These are phyloP conservation scores for Virgularia gustaviana DNA, from an alignment of 92 coral and sea anemone genomes.

Conservation along the genomic window DNA sequence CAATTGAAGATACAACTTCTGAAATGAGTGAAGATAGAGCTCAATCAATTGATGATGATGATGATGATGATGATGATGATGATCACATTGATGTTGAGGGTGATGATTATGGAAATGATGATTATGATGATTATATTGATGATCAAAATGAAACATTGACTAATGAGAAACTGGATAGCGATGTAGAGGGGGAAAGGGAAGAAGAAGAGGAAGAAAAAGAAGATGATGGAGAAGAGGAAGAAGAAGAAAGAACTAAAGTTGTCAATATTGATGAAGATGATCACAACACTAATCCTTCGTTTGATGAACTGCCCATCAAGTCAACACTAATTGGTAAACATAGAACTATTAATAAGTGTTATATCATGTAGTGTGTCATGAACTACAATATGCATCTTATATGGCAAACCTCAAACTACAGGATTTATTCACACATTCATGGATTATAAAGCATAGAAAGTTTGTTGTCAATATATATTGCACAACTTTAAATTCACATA, in stretches of 20 bases:
- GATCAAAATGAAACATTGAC: constrained; percentile 37
- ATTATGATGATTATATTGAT: too few species aligned
- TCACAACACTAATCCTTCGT: constrained; percentile 16
- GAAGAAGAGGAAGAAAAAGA: background rate
- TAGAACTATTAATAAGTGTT: too few species aligned
- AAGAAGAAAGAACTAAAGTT: background rate
- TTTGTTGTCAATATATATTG: too few species aligned
- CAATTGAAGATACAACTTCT: constrained; percentile 72
- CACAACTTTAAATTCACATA: too few species aligned
- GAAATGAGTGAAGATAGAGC: constrained; percentile 47
- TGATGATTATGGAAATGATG: constrained; percentile 15
- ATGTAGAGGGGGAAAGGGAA: background rate
- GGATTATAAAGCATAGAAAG: too few species aligned
- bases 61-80: constrained; percentile 30
- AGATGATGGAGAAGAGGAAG: background rate
- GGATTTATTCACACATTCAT: too few species aligned
- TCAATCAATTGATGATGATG: background rate
- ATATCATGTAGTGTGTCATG: too few species aligned
- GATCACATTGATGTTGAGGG: constrained; percentile 19
- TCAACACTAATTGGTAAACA: too few species aligned
- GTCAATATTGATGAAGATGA: too few species aligned
- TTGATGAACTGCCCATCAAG: constrained; percentile 68
- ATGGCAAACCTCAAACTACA: too few species aligned
- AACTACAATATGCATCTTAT: too few species aligned
- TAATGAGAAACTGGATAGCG: constrained; percentile 16